Evolutionary conservation across 2,797 vertebrate species (phyloP).

Genomic region (Pitangus sulphuratus): DNA sequence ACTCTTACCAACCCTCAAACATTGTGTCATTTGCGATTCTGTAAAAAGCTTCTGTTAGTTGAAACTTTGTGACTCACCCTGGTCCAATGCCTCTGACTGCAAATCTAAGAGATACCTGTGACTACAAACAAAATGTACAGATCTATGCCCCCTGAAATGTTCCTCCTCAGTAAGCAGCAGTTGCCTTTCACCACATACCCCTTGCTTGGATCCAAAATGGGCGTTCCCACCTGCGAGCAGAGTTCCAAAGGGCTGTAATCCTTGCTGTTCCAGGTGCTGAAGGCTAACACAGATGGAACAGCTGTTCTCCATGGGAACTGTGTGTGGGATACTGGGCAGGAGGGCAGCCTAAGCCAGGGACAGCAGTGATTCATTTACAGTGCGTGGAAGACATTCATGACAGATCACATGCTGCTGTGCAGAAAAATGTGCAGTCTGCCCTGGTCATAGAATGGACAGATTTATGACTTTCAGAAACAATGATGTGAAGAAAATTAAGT

Average conservation of each 20-base stretch:
- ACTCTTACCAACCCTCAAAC: neutral
- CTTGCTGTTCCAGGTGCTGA: neutral
- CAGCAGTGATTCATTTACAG: neutral
- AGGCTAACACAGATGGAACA: neutral
- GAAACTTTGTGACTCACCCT: neutral
- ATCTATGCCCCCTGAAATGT: rapidly evolving
- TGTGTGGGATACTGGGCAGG: rapidly evolving
- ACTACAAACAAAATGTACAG: neutral
- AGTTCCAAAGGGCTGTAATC: neutral
- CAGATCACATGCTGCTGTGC: neutral
- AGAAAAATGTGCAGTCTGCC: neutral
- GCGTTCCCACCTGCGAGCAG: too few relatives aligned
- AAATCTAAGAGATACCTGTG: neutral
- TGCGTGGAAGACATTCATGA: rapidly evolving
- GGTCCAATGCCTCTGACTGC: neutral
- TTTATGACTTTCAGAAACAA: neutral
- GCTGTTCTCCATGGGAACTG: neutral
- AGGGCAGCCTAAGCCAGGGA: neutral
- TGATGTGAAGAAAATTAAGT: neutral
- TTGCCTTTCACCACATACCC: neutral
- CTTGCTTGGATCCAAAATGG: rapidly evolving
- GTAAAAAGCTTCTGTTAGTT: neutral
- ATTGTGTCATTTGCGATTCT: neutral
- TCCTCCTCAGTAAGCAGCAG: neutral
- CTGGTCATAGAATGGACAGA: neutral